phyloP scores from a whole-genome alignment of 2,888 invertebrate genomes.

The Sphinx pinastri region DNA sequence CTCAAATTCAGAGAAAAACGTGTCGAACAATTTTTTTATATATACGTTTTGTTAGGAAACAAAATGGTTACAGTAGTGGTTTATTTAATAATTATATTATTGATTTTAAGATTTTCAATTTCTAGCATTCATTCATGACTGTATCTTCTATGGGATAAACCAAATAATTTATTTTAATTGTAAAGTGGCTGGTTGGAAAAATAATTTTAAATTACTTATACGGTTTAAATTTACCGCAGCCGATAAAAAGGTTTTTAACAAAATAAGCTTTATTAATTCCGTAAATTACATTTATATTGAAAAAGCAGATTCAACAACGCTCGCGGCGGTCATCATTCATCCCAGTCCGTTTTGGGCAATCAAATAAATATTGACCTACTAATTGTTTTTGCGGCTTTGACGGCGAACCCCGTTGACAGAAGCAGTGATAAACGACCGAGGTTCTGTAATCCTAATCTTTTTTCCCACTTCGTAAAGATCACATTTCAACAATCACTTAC shows the following conservation, averaged over 20 bases:
- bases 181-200: too few relatives aligned
- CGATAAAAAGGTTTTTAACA: too few relatives aligned
- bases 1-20: neutral
- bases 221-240: too few relatives aligned
- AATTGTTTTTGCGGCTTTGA: slow-evolving; percentile 81
- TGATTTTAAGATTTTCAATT: too few relatives aligned
- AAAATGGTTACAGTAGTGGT: too few relatives aligned
- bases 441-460: slow-evolving; percentile 69
- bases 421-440: slow-evolving; percentile 73
- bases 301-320: slow-evolving; percentile 44
- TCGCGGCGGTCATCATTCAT: slow-evolving; percentile 64
- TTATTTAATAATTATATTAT: too few relatives aligned
- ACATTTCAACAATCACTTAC: slow-evolving; percentile 49
- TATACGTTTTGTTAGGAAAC: too few relatives aligned
- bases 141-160: too few relatives aligned
- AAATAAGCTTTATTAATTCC: neutral
- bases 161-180: too few relatives aligned
- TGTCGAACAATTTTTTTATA: too few relatives aligned
- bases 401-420: slow-evolving; percentile 74
- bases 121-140: too few relatives aligned
- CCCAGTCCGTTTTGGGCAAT: slow-evolving; percentile 62
- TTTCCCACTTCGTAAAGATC: slow-evolving; percentile 55
- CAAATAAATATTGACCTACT: slow-evolving; percentile 81
- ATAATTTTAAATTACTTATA: too few relatives aligned
- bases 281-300: slow-evolving; percentile 32